Conservation (phyloP, 2,113 vertebrate species). For the Calyptommatus sinebrachiatus region DNA sequence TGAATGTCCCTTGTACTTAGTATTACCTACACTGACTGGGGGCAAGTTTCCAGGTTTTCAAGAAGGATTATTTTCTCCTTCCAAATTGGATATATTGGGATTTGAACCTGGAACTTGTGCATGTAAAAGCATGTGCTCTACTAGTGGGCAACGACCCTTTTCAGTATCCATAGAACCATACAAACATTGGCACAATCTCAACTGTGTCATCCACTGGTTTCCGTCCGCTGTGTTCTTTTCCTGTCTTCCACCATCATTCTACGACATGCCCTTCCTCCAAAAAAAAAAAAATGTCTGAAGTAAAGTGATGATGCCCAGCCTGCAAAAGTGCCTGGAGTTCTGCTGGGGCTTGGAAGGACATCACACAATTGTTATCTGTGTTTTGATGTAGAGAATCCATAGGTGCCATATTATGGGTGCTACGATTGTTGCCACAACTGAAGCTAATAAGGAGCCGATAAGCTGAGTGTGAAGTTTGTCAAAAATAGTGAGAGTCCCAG, state of each 20-base stretch:
- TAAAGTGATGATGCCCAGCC: background rate
- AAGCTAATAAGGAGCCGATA: background rate
- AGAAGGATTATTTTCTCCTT: background rate
- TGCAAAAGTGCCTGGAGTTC: background rate
- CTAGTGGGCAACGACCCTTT: background rate
- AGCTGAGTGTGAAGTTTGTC: conserved; percentile 18
- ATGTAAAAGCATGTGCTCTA: background rate
- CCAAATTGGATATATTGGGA: background rate
- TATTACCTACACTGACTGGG: background rate
- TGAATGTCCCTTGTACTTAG: background rate
- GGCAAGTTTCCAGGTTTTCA: background rate
- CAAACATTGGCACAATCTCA: background rate
- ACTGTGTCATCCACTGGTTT: background rate
- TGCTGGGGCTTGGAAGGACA: background rate
- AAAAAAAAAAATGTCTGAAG: background rate
- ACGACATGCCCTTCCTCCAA: background rate
- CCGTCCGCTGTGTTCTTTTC: background rate
- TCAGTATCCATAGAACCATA: background rate
- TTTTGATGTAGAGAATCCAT: background rate
- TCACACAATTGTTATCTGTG: background rate
- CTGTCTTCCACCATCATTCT: background rate
- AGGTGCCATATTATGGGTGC: conserved; percentile 2
- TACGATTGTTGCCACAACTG: background rate
- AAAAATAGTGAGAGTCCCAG: background rate
- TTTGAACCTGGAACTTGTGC: background rate